A percentile compares a stretch with the other conserved stretches of the same genome.
These are phyloP conservation scores for Liparis tanakae DNA, from an alignment of 2,797 vertebrate species.

Conservation along the genomic window DNA sequence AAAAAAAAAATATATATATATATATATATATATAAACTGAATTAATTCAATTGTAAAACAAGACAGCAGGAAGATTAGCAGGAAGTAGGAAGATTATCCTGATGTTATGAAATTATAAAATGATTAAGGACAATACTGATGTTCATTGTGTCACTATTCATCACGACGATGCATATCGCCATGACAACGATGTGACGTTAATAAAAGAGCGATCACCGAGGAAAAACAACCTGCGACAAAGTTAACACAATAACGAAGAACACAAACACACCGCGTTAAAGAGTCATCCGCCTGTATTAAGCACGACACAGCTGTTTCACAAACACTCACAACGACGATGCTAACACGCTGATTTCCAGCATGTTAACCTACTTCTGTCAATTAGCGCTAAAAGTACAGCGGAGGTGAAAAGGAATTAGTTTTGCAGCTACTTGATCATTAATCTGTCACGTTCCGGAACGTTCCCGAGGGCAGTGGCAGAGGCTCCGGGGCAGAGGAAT, in stretches of 20 bases:
- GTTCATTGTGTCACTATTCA: constrained; percentile 4
- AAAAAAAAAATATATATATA: too few relatives aligned
- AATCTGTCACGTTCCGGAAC: background rate
- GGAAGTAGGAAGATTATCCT: background rate
- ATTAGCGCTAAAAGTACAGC: background rate
- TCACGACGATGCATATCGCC: background rate
- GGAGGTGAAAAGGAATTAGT: background rate
- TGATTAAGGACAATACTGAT: background rate
- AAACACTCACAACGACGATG: background rate
- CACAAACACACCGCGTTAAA: background rate
- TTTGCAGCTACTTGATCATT: background rate
- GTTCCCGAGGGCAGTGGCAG: too few relatives aligned
- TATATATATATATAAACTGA: too few relatives aligned
- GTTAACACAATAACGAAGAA: background rate
- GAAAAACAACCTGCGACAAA: background rate
- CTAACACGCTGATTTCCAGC: background rate
- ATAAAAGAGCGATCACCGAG: background rate
- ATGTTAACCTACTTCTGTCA: background rate
- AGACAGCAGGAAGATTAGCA: background rate
- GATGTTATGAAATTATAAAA: constrained; percentile 13
- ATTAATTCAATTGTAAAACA: background rate
- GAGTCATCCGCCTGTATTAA: background rate
- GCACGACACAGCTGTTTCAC: background rate
- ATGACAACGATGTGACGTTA: background rate
- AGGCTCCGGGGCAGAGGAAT: too few relatives aligned